Evolutionary conservation across 2,113 vertebrate genomes (phyloP).

Genomic region (Cairina moschata): DNA sequence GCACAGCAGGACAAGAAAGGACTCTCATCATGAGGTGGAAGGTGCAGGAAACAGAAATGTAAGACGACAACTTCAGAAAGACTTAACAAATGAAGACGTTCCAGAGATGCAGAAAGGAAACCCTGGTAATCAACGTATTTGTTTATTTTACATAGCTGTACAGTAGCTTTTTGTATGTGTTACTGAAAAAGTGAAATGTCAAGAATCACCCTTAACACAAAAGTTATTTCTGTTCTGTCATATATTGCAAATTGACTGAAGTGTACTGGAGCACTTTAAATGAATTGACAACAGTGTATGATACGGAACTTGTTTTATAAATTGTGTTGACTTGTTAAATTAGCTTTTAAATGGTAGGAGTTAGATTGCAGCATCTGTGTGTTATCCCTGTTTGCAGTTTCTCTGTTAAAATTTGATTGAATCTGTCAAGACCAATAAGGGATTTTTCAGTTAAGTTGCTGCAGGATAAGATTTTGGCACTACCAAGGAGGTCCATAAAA

Average conservation of each 20-base stretch:
- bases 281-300: background rate
- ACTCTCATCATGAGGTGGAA: slow-evolving; percentile 70
- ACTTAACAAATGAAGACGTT: slow-evolving; percentile 59
- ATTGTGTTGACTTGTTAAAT: background rate
- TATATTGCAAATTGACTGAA: background rate
- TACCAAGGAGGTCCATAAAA: background rate
- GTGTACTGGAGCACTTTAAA: background rate
- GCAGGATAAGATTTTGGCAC: background rate
- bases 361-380: background rate
- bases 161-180: background rate
- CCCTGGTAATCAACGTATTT: slow-evolving; percentile 71
- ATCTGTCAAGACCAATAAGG: background rate
- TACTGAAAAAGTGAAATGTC: background rate
- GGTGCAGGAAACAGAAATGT: slow-evolving; percentile 67
- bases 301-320: background rate
- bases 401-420: background rate
- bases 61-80: slow-evolving; percentile 72
- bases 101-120: slow-evolving; percentile 65
- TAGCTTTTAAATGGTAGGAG: background rate
- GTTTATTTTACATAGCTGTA: background rate
- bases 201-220: background rate
- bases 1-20: slow-evolving; percentile 74
- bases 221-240: background rate
- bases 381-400: background rate
- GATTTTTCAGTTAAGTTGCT: background rate